Base-by-base conservation (phyloP, 2,888 invertebrate genomes). In the Tachina lurida region DNA sequence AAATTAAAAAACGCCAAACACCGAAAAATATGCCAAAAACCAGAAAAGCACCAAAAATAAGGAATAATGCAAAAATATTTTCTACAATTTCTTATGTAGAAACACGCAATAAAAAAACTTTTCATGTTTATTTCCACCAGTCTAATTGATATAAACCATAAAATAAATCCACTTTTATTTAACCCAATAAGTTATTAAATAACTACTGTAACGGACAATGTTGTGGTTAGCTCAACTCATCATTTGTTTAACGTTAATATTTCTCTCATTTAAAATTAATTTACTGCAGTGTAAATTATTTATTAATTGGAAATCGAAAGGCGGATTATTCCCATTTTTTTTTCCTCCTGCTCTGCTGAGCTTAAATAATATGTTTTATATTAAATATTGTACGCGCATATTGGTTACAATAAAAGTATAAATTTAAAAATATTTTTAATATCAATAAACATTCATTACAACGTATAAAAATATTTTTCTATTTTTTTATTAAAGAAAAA, bases 221-320 rank as follows among this genome's bases (percentile, higher is more conserved):
- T 54, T 75, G 75, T 12, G 75, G 62, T 81, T 75, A 45, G 17
- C 49, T 31, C 49, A 43, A 45, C 5, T 60, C 52, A 31, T 3
- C 19, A 60, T 67, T 58, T 43, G 10, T 60, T 62, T 17, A 62
- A 45, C 19, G 12, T 54, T 19, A 43, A 62, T 45, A 56, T 13
- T 31, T n/a, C 54, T 54, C 7, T 3, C 39, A 77, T 43, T 68
- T 52, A 52, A 77, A 62, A 60, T 70, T 68, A 22, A 70, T 45
- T 19, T 19, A 70, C n/a, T 78, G 70, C 9, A 17, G 17, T 68
- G 62, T 68, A 68, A 71, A 79, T 71, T 71, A 63, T 63, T 45
- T 47, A 58, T 10, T 58, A 67, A 65, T 17, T 54, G 17, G 4
- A 54, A 65, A 67, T 47, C 54, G 43, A 22, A 17, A 41, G 17